Conservation (phyloP, 2,797 vertebrate species). For the Pipistrellus pipistrellus region DNA sequence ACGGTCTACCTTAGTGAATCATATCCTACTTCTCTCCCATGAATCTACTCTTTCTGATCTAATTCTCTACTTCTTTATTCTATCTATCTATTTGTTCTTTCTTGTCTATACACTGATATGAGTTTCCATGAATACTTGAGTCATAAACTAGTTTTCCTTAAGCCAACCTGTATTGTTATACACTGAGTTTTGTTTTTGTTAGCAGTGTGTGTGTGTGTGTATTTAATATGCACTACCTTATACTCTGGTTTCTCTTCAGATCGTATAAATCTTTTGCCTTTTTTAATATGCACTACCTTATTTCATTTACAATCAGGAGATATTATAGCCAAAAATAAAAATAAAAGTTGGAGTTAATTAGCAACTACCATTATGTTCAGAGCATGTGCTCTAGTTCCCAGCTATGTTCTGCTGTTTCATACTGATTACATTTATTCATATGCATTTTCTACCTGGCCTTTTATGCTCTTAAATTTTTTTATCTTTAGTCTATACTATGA, state of each 20-base stretch:
- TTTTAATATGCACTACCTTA: neutral
- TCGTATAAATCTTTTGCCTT: no score
- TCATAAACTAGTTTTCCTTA: neutral
- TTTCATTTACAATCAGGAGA: constrained; percentile 11
- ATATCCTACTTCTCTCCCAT: neutral
- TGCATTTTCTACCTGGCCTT: constrained; percentile 11
- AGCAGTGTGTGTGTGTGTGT: neutral
- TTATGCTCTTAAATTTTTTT: neutral
- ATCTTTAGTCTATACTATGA: constrained; percentile 22
- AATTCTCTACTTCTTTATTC: constrained; percentile 45
- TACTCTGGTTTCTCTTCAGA: no score
- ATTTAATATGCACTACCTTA: neutral
- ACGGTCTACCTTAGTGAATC: neutral
- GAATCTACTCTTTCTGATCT: constrained; percentile 9
- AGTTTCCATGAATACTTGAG: neutral
- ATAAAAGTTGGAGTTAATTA: neutral
- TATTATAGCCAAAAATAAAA: neutral
- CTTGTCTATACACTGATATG: neutral
- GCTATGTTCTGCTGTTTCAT: neutral
- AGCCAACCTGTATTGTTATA: neutral
- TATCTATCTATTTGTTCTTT: constrained; percentile 43
- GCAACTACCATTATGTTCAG: neutral
- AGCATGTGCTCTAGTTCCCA: neutral
- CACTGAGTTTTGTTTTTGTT: neutral
- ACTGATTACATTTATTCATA: neutral